Evolutionary conservation across 2,888 invertebrate genomes (phyloP).

Genomic region (Stegana nigrithorax): DNA sequence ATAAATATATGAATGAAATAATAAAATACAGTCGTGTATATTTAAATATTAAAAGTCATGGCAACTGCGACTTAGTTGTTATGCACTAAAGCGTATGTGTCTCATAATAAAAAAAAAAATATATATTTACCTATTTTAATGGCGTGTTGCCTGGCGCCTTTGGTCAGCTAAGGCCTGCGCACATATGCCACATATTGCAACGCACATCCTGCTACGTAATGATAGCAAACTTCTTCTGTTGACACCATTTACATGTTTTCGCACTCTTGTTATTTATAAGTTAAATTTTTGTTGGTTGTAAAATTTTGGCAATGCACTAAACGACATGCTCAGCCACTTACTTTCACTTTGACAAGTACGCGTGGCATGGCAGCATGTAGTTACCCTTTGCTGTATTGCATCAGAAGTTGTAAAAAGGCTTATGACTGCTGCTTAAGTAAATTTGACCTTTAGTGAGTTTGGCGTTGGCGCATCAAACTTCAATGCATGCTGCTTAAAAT

Average conservation of each 20-base stretch:
- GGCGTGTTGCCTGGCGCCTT: slow-evolving; percentile 24
- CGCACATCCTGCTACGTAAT: background rate
- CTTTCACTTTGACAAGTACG: slow-evolving; percentile 18
- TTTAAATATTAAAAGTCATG: slow-evolving; percentile 5
- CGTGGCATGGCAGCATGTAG: background rate
- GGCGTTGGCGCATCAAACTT: slow-evolving; percentile 49
- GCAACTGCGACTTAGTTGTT: background rate
- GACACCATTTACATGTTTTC: slow-evolving; percentile 44
- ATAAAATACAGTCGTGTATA: background rate
- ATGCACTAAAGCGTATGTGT: background rate
- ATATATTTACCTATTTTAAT: slow-evolving; percentile 28
- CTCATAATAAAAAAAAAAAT: background rate
- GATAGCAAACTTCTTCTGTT: slow-evolving; percentile 30
- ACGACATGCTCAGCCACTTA: slow-evolving; percentile 42
- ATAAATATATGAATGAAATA: too few relatives aligned
- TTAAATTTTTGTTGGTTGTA: slow-evolving; percentile 43
- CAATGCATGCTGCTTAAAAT: slow-evolving; percentile 4
- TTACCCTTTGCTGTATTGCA: background rate
- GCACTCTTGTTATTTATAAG: slow-evolving; percentile 50
- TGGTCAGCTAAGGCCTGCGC: background rate
- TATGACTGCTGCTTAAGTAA: slow-evolving; percentile 35
- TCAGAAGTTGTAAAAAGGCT: slow-evolving; percentile 20
- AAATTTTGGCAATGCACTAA: slow-evolving; percentile 52
- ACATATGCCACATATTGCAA: too few relatives aligned
- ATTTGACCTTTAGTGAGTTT: slow-evolving; percentile 44